A percentile compares a stretch with the other conserved stretches of the same genome.
Conservation (phyloP, 2,888 invertebrate genomes). For the Tipula unca region DNA sequence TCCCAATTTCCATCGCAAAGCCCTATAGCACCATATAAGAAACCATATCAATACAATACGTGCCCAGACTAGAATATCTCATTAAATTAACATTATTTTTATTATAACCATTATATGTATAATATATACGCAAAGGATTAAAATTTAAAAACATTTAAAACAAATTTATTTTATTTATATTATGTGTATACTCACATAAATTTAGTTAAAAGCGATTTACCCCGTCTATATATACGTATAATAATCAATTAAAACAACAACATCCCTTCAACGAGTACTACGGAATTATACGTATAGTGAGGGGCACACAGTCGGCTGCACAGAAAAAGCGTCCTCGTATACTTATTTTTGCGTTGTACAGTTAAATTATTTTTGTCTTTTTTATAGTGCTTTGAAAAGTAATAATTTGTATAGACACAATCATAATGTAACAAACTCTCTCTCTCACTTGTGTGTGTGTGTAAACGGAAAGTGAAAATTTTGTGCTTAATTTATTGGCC, state of each 20-base stretch:
- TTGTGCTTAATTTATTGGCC: not conserved
- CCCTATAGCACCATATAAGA: not conserved
- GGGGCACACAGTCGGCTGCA: too few relatives aligned
- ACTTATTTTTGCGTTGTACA: not conserved
- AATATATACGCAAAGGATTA: not conserved
- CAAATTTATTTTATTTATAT: not conserved
- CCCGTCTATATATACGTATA: not conserved
- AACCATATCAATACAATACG: not conserved
- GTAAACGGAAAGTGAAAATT: not conserved
- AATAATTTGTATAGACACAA: not conserved
- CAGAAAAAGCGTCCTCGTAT: too few relatives aligned
- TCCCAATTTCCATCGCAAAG: not conserved
- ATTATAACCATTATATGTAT: not conserved
- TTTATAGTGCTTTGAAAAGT: not conserved
- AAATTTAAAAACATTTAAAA: not conserved
- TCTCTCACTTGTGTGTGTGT: too few relatives aligned
- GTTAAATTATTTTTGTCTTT: not conserved
- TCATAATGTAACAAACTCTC: not conserved
- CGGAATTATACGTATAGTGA: not conserved
- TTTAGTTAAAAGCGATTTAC: not conserved
- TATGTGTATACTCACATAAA: not conserved
- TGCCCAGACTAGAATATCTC: not conserved
- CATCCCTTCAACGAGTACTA: not conserved
- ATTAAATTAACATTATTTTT: not conserved
- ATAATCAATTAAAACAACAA: too few relatives aligned